A percentile compares a stretch with the other conserved stretches of the same genome.
These are phyloP conservation scores for Nannoperca australis DNA, from an alignment of 2,797 vertebrate species.

Conservation along the genomic window DNA sequence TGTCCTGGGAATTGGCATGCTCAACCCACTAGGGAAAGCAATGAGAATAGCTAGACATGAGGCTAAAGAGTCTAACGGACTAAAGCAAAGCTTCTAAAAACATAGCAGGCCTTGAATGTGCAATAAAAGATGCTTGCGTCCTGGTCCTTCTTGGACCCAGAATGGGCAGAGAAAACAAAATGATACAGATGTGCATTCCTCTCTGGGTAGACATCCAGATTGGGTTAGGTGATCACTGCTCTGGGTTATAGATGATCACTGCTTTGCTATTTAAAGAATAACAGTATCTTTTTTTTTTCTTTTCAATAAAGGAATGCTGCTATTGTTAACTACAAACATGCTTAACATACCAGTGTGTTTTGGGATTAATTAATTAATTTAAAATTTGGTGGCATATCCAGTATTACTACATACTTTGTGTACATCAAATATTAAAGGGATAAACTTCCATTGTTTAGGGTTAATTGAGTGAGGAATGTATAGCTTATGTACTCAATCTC, in stretches of 20 bases:
- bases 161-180: conserved; percentile 79
- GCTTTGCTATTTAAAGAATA: conserved; percentile 65
- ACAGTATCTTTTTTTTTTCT: conserved; percentile 36
- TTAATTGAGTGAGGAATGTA: conserved; percentile 1
- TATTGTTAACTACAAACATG: conserved; percentile 44
- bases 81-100: conserved; percentile 79
- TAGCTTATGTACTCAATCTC: conserved; percentile 12
- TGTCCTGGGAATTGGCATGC: conserved; percentile 86
- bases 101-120: conserved; percentile 69
- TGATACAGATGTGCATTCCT: conserved; percentile 80
- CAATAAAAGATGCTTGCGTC: conserved; percentile 72
- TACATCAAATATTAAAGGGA: conserved; percentile 25
- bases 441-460: conserved; percentile 14
- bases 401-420: conserved; percentile 29
- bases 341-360: conserved; percentile 49
- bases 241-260: conserved; percentile 55
- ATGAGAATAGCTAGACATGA: conserved; percentile 75
- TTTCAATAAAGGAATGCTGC: conserved; percentile 55
- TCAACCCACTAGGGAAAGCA: conserved; percentile 80
- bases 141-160: conserved; percentile 58
- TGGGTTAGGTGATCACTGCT: conserved; percentile 52
- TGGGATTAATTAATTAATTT: conserved; percentile 52
- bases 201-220: conserved; percentile 61
- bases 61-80: conserved; percentile 71
- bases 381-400: conserved; percentile 21